These are phyloP conservation scores for Synanceia verrucosa DNA, from an alignment of 2,797 vertebrate genomes.

Conservation along the genomic window DNA sequence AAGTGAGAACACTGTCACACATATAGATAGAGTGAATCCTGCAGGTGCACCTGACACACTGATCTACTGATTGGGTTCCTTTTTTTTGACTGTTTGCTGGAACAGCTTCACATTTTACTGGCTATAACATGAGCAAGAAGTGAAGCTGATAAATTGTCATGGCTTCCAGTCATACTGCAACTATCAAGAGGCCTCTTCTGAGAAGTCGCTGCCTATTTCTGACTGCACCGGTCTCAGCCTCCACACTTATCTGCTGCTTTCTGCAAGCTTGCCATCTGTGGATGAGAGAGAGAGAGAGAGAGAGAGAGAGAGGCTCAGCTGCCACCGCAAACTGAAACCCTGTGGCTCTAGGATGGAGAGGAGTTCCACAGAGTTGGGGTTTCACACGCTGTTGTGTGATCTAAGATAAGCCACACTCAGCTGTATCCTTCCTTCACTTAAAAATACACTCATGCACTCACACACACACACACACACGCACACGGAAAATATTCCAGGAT, in stretches of 20 bases:
- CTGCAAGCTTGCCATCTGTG: slow-evolving; percentile 60
- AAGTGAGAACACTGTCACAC: slow-evolving; percentile 52
- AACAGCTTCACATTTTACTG: slow-evolving; percentile 43
- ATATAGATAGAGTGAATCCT: slow-evolving; percentile 37
- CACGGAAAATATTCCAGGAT: slow-evolving; percentile 70
- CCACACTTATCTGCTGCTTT: slow-evolving; percentile 63
- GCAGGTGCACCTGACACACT: slow-evolving; percentile 47
- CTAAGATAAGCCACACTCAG: slow-evolving; percentile 74
- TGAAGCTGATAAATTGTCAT: slow-evolving; percentile 40
- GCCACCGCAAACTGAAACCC: slow-evolving; percentile 80
- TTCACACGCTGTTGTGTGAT: slow-evolving; percentile 74
- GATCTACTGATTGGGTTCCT: not conserved
- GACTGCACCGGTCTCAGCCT: slow-evolving; percentile 70
- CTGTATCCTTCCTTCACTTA: slow-evolving; percentile 64
- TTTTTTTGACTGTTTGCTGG: slow-evolving; percentile 16
- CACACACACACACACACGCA: slow-evolving; percentile 13
- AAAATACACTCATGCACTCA: slow-evolving; percentile 24
- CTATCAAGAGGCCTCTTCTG: slow-evolving; percentile 72
- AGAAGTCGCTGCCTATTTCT: slow-evolving; percentile 77
- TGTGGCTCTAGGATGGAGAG: slow-evolving; percentile 74
- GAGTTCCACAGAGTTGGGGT: slow-evolving; percentile 74
- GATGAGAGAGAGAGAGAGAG: slow-evolving; percentile 44
- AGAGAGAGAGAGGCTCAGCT: slow-evolving; percentile 61
- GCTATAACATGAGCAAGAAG: slow-evolving; percentile 31
- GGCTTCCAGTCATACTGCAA: slow-evolving; percentile 77